Conservation (phyloP, 2,888 invertebrate genomes). For the Liodrosophila aerea region DNA sequence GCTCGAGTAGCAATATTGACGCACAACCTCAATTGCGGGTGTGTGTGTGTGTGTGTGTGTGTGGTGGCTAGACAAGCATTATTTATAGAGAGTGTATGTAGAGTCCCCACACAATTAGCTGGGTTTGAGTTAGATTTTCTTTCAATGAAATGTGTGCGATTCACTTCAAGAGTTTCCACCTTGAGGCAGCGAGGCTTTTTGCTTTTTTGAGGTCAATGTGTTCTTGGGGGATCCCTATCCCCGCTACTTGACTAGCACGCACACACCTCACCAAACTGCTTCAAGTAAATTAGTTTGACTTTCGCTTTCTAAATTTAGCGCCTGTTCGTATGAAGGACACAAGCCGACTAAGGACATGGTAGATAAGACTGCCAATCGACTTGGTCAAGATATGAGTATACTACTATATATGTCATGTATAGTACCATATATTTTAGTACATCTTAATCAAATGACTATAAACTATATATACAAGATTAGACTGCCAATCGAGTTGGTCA, state of each 20-base stretch:
- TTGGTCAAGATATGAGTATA: too few relatives aligned
- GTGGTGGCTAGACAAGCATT: neutral
- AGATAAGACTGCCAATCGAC: slow-evolving; percentile 1
- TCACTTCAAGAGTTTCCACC: slow-evolving; percentile 39
- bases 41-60: too few relatives aligned
- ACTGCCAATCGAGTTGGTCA: too few relatives aligned
- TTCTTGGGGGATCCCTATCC: slow-evolving; percentile 45
- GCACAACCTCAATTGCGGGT: too few relatives aligned
- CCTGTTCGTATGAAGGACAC: slow-evolving; percentile 29
- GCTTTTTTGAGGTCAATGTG: slow-evolving; percentile 73
- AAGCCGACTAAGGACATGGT: slow-evolving; percentile 36
- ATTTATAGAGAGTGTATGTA: neutral
- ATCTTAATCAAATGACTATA: too few relatives aligned
- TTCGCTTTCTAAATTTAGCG: slow-evolving; percentile 54
- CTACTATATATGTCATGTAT: too few relatives aligned
- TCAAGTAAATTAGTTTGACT: slow-evolving; percentile 47
- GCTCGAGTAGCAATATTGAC: slow-evolving; percentile 42
- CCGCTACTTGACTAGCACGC: slow-evolving; percentile 30
- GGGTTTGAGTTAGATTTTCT: slow-evolving; percentile 3
- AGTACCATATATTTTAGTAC: too few relatives aligned
- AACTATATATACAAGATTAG: too few relatives aligned
- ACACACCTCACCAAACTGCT: slow-evolving; percentile 31
- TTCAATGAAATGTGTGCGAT: slow-evolving; percentile 64
- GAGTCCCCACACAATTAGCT: too few relatives aligned
- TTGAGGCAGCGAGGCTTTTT: slow-evolving; percentile 30